Conservation (phyloP, 2,113 vertebrate genomes). For the Gallinago undulata region DNA sequence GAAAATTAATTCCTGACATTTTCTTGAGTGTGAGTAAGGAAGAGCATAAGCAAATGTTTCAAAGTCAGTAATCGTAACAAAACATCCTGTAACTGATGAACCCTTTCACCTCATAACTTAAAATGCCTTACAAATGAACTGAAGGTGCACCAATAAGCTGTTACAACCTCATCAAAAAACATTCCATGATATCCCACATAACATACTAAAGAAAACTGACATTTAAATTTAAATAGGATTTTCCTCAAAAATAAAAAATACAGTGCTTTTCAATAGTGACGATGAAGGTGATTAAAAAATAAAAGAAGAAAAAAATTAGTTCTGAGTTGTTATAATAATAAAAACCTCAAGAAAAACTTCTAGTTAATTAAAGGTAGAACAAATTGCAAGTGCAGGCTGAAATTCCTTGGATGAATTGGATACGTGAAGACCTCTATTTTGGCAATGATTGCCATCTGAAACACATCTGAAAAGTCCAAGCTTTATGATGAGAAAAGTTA, state of each 20-base stretch:
- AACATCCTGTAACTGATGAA: not conserved
- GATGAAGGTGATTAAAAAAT: not conserved
- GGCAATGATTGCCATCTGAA: not conserved
- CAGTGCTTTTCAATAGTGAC: not conserved
- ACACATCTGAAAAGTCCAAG: not conserved
- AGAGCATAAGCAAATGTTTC: not conserved
- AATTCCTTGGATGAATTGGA: not conserved
- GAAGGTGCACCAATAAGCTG: not conserved
- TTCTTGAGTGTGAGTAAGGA: not conserved
- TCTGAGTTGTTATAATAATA: not conserved
- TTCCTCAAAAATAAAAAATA: not conserved
- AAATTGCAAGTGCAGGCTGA: not conserved
- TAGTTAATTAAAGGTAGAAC: conserved; percentile 3
- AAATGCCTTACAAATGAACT: not conserved
- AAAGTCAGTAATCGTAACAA: not conserved
- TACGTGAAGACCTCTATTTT: not conserved
- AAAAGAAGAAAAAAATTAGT: not conserved
- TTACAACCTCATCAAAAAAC: not conserved
- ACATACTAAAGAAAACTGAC: not conserved
- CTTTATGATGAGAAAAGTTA: not conserved
- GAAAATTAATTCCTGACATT: not conserved
- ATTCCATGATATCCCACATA: not conserved
- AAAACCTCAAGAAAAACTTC: not conserved
- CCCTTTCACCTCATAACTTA: not conserved
- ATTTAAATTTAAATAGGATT: not conserved